phyloP scores from a whole-genome alignment of 2,113 vertebrate genomes.

The Cyrtonyx montezumae region DNA sequence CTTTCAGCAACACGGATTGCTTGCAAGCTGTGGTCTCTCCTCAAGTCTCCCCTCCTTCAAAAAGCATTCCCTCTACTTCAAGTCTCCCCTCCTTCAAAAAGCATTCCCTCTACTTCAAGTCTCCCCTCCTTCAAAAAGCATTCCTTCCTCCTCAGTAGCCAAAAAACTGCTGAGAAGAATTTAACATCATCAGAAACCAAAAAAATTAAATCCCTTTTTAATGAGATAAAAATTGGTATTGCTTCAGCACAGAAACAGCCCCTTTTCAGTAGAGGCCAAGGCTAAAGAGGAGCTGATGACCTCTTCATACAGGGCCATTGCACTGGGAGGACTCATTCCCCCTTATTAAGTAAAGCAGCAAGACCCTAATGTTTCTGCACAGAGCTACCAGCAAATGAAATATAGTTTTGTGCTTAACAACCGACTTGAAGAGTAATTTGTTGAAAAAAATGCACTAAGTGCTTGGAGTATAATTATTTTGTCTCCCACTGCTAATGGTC shows the following conservation, averaged over 20 bases:
- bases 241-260: neutral
- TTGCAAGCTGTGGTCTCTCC: neutral
- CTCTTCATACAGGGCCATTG: conserved; percentile 19
- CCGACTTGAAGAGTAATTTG: conserved; percentile 23
- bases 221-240: conserved; percentile 30
- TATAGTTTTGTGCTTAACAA: neutral
- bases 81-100: too few species aligned
- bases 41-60: too few species aligned
- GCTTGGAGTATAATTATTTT: neutral
- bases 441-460: conserved; percentile 7
- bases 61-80: too few species aligned
- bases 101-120: too few species aligned
- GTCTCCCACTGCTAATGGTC: conserved; percentile 28
- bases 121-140: neutral
- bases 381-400: conserved; percentile 9
- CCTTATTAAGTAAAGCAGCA: conserved; percentile 9
- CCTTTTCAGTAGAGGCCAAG: neutral
- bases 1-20: neutral
- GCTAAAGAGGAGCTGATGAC: conserved; percentile 15
- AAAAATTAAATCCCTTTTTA: conserved; percentile 31
- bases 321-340: conserved; percentile 37
- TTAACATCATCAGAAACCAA: conserved; percentile 12
- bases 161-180: neutral
- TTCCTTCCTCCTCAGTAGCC: neutral
- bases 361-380: neutral